Evolutionary conservation across 2,888 invertebrate species (phyloP).

Genomic region (Entomobrya multifasciata): DNA sequence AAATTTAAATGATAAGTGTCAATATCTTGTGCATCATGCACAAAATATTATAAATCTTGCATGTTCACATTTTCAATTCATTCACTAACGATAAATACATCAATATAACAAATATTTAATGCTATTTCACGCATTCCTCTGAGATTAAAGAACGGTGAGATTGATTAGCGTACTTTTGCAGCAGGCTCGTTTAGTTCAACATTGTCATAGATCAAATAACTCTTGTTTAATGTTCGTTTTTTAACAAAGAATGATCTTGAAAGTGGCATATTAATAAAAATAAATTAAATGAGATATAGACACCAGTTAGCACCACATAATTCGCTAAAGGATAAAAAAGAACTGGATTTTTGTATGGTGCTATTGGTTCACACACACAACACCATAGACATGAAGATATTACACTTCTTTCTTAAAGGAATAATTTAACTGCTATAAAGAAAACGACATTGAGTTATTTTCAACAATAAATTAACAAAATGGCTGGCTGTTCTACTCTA

Average conservation of each 20-base stretch:
- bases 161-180: constrained; percentile 56
- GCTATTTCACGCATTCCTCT: constrained; percentile 56
- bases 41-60: background rate
- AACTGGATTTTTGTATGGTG: constrained; percentile 39
- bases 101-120: background rate
- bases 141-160: constrained; percentile 61
- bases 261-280: constrained; percentile 53
- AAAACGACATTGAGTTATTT: constrained; percentile 65
- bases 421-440: constrained; percentile 17
- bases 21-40: constrained; percentile 12
- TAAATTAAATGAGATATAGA: constrained; percentile 43
- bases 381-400: background rate
- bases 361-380: no score
- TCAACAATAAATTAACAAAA: constrained; percentile 63
- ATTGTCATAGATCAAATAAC: constrained; percentile 49
- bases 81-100: constrained; percentile 20
- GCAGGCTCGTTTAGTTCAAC: constrained; percentile 19
- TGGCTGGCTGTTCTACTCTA: constrained; percentile 27
- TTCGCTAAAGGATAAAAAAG: constrained; percentile 18
- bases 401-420: background rate
- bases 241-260: constrained; percentile 32
- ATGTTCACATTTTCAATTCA: background rate
- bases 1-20: constrained; percentile 5
- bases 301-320: constrained; percentile 13
- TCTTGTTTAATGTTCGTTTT: constrained; percentile 26